Base-by-base conservation (phyloP, 2,888 invertebrate species). In the Epirrita christyi region DNA sequence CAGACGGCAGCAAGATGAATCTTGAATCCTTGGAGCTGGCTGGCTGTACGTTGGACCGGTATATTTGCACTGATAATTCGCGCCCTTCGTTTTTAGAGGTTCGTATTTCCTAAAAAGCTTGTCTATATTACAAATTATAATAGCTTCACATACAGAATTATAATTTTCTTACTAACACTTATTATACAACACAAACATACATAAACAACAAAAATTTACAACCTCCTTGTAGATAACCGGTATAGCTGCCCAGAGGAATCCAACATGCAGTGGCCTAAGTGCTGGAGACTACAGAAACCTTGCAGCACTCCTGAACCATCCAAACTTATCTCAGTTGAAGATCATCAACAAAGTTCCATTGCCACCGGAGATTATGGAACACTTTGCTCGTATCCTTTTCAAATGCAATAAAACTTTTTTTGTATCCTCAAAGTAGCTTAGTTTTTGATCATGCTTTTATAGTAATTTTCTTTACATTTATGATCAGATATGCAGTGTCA, bases 351-450 rank as follows among this genome's bases (percentile, higher is more conserved):
- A 96, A 92, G 95, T 97, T 61, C 97, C 98, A 9, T 92, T 99
- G 52, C 99, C 99, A 21, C 95, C 96, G 7, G 98, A 98, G 93
- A 96, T 99, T 59, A 94, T 98, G 90, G 98, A 99, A 88, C 97
- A 98, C 85, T 97, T 98, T 93, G 95, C 96, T 70, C 97, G 98
- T 98, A 96, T 95, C 95, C 95, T 95, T 95, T 93, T 59, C 6
- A 27, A 43, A 13, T 43, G 7, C 9, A 43, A 28, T 28, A 7
- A 28, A 42, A 28, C 6, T 7, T n/a, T 7, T 11, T n/a, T n/a
- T 21, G 15, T 21, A 21, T 4, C 13, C 13, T 28, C 28, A 28
- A 6, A 29, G 29, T 32, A 7, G 9, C 8, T 21, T 32, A 32
- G 7, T 10, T 11, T 10, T 11, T 41, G 1, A 13, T 14, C 21